Conservation (phyloP, 1,140 invertebrate genomes). For the Caenorhabditis latens region DNA sequence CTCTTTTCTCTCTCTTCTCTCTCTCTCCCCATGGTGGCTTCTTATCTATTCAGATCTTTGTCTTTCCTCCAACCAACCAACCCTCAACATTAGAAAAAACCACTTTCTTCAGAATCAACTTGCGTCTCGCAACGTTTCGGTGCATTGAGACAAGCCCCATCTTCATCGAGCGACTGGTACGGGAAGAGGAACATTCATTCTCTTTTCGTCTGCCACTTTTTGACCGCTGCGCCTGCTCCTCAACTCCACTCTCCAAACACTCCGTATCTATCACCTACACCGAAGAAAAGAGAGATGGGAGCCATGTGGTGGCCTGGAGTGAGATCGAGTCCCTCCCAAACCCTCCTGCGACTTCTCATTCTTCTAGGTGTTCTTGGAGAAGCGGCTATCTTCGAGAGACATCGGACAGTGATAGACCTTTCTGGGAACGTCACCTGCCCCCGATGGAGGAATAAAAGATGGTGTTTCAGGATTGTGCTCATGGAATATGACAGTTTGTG, state of each 20-base stretch:
- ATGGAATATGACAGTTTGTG: not conserved
- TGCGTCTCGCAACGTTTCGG: constrained; percentile 24
- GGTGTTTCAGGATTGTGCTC: not conserved
- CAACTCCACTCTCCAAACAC: no score
- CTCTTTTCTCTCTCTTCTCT: not conserved
- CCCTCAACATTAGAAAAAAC: constrained; percentile 4
- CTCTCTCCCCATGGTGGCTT: not conserved
- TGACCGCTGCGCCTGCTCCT: not conserved
- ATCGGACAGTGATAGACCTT: not conserved
- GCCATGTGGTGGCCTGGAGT: no score
- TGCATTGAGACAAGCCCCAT: not conserved
- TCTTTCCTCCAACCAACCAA: not conserved
- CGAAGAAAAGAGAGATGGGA: not conserved
- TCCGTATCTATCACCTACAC: not conserved
- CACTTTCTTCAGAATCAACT: not conserved
- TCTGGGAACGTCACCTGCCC: not conserved
- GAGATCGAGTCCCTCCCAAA: no score
- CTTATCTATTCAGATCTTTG: constrained; percentile 4
- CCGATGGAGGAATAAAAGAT: not conserved
- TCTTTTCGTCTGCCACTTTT: not conserved
- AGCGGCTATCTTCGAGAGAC: not conserved
- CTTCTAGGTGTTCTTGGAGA: not conserved
- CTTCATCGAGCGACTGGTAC: not conserved
- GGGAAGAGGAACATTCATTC: not conserved
- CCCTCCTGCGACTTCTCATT: not conserved